Percentiles rank a stretch among this genome's conserved stretches.
Evolutionary conservation across 2,888 invertebrate genomes (phyloP).

Genomic region (Drosophila paranaensis): DNA sequence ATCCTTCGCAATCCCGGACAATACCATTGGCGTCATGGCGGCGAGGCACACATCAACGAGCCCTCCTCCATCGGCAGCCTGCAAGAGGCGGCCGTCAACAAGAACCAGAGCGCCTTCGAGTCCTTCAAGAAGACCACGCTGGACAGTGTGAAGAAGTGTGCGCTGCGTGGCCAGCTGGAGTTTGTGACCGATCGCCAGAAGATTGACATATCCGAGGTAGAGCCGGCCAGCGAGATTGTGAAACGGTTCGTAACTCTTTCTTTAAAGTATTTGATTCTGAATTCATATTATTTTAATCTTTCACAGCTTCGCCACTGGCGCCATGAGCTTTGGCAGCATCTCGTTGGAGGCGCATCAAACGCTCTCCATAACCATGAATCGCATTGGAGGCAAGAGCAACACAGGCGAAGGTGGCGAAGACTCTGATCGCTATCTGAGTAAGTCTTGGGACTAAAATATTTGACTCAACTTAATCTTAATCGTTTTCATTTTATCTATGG

Average conservation of each 20-base stretch:
- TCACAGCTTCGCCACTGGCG: slow-evolving; percentile 87
- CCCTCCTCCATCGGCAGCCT: slow-evolving; percentile 90
- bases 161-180: slow-evolving; percentile 96
- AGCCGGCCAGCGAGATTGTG: slow-evolving; percentile 97
- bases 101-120: slow-evolving; percentile 93
- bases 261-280: background rate
- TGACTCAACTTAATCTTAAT: background rate
- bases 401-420: slow-evolving; percentile 99
- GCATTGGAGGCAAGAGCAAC: slow-evolving; percentile 98
- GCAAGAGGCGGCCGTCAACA: slow-evolving; percentile 94
- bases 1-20: slow-evolving; percentile 94
- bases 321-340: slow-evolving; percentile 99
- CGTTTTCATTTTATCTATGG: background rate
- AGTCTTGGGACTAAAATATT: slow-evolving; percentile 31
- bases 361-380: slow-evolving; percentile 98
- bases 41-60: slow-evolving; percentile 99
- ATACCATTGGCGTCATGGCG: slow-evolving; percentile 98
- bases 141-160: slow-evolving; percentile 93
- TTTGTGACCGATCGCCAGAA: slow-evolving; percentile 91
- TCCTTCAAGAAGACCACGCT: slow-evolving; percentile 94
- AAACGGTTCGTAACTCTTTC: slow-evolving; percentile 90
- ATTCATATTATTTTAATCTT: no score
- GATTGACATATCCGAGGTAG: slow-evolving; percentile 94
- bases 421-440: slow-evolving; percentile 90
- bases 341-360: slow-evolving; percentile 98